A percentile compares a stretch with the other conserved stretches of the same genome.
Conservation (phyloP, 2,113 vertebrate species). For the Aptenodytes patagonicus region DNA sequence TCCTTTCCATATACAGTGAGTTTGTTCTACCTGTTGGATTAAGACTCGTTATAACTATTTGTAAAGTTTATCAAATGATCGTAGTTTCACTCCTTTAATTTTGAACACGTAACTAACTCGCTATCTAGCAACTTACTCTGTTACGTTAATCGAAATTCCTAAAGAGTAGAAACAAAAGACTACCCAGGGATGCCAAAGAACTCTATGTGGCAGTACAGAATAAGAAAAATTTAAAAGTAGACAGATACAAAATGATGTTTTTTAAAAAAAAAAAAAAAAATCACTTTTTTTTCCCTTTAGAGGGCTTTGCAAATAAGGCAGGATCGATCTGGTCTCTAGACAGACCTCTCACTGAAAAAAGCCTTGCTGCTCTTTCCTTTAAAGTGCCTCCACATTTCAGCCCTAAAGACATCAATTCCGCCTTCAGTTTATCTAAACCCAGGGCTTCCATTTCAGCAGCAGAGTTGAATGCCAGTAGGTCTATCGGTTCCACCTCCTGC, state of each 20-base stretch:
- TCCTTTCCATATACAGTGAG: neutral
- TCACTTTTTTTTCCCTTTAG: conserved; percentile 80
- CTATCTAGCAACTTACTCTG: neutral
- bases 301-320: conserved; percentile 79
- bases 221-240: neutral
- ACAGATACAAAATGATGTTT: neutral
- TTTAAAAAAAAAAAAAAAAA: neutral
- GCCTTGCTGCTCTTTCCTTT: conserved; percentile 83
- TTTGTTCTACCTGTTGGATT: neutral
- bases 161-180: neutral
- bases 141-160: neutral
- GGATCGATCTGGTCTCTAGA: conserved; percentile 78
- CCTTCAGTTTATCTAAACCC: conserved; percentile 88
- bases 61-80: neutral
- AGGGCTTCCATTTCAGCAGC: conserved; percentile 80
- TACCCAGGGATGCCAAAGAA: neutral
- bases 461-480: conserved; percentile 71
- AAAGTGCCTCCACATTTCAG: conserved; percentile 93
- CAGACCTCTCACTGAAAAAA: conserved; percentile 84
- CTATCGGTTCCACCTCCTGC: conserved; percentile 53
- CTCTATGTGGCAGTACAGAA: neutral
- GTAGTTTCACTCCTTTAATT: neutral
- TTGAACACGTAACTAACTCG: neutral
- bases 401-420: conserved; percentile 77
- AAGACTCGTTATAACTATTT: neutral